phyloP scores from a whole-genome alignment of 2,797 vertebrate genomes.

The Chloroceryle inda region DNA sequence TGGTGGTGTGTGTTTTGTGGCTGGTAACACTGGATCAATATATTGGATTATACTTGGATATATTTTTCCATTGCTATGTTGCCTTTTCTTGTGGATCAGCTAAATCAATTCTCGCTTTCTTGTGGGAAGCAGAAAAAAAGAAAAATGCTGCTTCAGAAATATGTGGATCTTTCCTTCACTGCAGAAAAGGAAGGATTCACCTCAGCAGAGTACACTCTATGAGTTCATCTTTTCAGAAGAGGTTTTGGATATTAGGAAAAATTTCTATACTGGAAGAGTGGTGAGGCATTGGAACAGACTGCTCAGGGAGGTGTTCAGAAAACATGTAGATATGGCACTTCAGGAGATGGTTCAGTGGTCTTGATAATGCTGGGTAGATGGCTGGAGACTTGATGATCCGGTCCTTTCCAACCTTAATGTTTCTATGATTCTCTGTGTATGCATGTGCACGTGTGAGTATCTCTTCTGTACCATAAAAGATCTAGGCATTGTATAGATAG shows the following conservation, averaged over 20 bases:
- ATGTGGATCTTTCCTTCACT: not conserved
- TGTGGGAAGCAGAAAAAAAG: not conserved
- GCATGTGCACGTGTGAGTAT: not conserved
- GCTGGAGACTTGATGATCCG: no score
- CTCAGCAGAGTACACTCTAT: not conserved
- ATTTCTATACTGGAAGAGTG: no score
- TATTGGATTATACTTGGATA: not conserved
- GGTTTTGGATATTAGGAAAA: not conserved
- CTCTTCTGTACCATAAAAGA: not conserved
- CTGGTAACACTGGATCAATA: not conserved
- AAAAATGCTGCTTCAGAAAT: not conserved
- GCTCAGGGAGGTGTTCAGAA: no score
- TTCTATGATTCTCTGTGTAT: not conserved
- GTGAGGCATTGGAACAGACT: no score
- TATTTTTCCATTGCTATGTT: not conserved
- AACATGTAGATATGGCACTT: no score
- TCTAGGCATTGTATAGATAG: not conserved
- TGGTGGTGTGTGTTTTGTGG: not conserved
- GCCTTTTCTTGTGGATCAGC: not conserved
- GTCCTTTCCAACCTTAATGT: no score
- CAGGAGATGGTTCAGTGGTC: no score
- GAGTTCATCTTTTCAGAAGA: not conserved
- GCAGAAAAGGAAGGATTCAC: not conserved
- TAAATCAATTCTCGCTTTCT: not conserved
- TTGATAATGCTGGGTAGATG: no score